Evolutionary conservation across 2,888 invertebrate species (phyloP), one percentile per base, ranked within the genome.

Genomic region (Caenorhabditis becei): DNA sequence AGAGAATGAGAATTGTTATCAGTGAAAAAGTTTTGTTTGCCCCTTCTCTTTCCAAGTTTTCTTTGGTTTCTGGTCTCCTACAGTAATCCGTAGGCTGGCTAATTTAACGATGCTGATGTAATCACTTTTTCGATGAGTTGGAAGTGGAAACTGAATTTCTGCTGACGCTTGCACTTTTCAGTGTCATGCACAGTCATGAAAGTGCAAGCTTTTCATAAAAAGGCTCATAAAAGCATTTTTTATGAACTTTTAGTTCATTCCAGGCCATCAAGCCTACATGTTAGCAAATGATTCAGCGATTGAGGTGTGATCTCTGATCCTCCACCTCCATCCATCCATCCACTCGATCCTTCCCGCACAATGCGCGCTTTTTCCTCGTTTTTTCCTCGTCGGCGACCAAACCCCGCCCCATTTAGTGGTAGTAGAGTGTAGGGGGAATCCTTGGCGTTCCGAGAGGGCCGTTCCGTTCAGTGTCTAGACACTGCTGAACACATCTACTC

Each of bases 401-500:
- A 58, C 59, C 28, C 69, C 59, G 69, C 59, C 61, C 49, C 18
- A 11, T 32, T 20, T 32, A 32, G 32, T 20, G 18, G 37, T 63
- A 63, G 65, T 65, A 65, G 35, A 41, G 53, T 53, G 24, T 65
- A 65, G 65, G 49, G n/a, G n/a, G n/a, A n/a, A 41, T 28, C 23
- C 35, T 20, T 10, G 10, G 41, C 14, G 10, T 10, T 14, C 10
- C 41, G 41, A 3, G 7, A 5, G 41, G 4, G 14, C 7, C 23
- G 59, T 59, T 59, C 59, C 54, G 35, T 66, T 41, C 54, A 26
- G 56, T 24, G 56, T 66, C 66, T 66, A 66, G 66, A 66, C 66
- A 54, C 65, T 35, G n/a, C n/a, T n/a, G n/a, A n/a, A n/a, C n/a
- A n/a, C n/a, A n/a, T n/a, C n/a, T n/a, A n/a, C n/a, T 20, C 16